phyloP scores from a whole-genome alignment of 2,113 vertebrate species.

The Alectura lathami region DNA sequence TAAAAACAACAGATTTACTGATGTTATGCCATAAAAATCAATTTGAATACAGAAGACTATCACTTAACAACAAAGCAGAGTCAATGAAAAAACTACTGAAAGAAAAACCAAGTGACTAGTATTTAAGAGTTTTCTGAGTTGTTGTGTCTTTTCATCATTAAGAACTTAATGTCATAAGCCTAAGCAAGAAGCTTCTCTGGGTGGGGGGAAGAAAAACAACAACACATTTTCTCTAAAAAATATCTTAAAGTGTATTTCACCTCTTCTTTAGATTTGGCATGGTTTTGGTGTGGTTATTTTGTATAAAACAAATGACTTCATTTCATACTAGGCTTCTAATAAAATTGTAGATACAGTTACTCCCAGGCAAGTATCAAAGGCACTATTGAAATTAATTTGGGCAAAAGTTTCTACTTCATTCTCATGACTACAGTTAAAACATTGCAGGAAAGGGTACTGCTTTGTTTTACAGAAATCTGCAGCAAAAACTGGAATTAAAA shows the following conservation, averaged over 20 bases:
- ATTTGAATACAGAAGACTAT: background rate
- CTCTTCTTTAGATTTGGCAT: background rate
- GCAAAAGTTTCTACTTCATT: background rate
- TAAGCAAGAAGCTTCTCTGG: background rate
- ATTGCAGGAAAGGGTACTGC: background rate
- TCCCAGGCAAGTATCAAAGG: too few species aligned
- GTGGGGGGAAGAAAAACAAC: background rate
- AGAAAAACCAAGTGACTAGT: background rate
- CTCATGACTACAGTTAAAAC: background rate
- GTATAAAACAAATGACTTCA: background rate
- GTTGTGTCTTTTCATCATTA: background rate
- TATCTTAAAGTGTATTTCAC: background rate
- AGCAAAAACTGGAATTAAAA: background rate
- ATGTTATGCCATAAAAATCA: background rate
- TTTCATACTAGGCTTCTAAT: background rate
- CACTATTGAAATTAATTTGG: background rate
- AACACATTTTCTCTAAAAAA: background rate
- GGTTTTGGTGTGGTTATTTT: background rate
- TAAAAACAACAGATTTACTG: background rate
- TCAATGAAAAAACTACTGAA: background rate
- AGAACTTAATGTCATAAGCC: background rate
- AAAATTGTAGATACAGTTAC: background rate
- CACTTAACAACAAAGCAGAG: background rate
- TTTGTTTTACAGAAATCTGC: background rate
- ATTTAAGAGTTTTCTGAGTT: background rate